Conservation (phyloP, 1,140 invertebrate species). For the Drosophila ficusphila region DNA sequence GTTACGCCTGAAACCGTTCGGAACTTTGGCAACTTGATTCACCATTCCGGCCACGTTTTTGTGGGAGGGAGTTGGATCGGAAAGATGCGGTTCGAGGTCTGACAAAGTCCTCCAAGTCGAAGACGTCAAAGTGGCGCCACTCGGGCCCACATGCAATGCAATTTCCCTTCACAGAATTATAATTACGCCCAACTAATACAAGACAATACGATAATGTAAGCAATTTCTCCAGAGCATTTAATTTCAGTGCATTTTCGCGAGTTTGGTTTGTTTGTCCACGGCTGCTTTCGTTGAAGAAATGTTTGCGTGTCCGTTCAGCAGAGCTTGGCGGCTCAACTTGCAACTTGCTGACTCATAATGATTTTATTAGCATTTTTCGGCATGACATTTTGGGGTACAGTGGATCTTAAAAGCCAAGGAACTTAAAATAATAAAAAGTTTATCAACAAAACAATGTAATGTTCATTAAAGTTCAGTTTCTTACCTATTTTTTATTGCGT, state of each 20-base stretch:
- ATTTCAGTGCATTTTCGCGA: conserved; percentile 29
- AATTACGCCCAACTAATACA: conserved; percentile 57
- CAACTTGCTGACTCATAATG: conserved; percentile 30
- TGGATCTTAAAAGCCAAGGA: not conserved
- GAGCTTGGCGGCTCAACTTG: conserved; percentile 22
- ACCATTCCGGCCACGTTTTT: conserved; percentile 21
- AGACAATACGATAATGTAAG: conserved; percentile 63
- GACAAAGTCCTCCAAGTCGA: conserved; percentile 65
- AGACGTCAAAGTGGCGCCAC: conserved; percentile 66
- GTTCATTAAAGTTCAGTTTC: not conserved
- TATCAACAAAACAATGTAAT: too few relatives aligned
- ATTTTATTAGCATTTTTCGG: conserved; percentile 73
- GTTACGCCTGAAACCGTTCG: conserved; percentile 44
- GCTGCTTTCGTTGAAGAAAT: conserved; percentile 17
- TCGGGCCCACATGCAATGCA: conserved; percentile 56
- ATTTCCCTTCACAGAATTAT: conserved; percentile 49
- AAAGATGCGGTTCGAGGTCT: conserved; percentile 28
- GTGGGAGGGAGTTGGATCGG: conserved; percentile 9
- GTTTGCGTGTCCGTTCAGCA: conserved; percentile 57
- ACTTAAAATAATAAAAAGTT: not conserved
- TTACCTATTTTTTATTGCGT: not conserved
- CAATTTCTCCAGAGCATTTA: conserved; percentile 53
- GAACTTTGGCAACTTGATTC: conserved; percentile 31
- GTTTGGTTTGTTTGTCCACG: conserved; percentile 12
- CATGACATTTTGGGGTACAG: conserved; percentile 51